phyloP scores from a whole-genome alignment of 2,797 vertebrate species.

The Cheirogaleus major region DNA sequence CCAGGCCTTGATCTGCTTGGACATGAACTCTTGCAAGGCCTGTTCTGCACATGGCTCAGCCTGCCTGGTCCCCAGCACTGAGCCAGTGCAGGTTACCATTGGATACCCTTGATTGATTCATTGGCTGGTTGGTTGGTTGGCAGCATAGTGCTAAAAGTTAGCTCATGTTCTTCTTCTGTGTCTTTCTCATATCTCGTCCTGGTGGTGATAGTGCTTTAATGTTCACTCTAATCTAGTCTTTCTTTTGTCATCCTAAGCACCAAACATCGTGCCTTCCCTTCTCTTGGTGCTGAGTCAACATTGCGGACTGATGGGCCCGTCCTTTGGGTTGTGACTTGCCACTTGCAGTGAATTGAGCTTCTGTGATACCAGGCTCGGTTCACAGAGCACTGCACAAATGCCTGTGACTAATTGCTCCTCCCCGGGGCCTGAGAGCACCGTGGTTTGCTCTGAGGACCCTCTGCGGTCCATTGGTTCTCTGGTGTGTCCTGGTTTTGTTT shows the following conservation, averaged over 20 bases:
- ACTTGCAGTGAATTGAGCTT: not conserved
- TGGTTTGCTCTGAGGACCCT: not conserved
- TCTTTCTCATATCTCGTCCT: not conserved
- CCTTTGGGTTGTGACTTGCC: not conserved
- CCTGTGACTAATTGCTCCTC: not conserved
- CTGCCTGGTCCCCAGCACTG: not conserved
- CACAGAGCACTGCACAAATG: not conserved
- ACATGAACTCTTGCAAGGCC: not conserved
- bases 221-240: not conserved
- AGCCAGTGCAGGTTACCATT: not conserved
- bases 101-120: not conserved
- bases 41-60: not conserved
- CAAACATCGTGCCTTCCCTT: not conserved
- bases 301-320: not conserved
- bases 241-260: not conserved
- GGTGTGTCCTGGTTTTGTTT: not conserved
- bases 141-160: not conserved
- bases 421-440: fast-evolving
- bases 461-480: not conserved
- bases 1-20: not conserved
- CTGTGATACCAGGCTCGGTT: not conserved
- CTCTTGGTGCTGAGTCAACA: not conserved
- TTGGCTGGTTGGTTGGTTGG: not conserved
- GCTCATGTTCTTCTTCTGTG: not conserved
- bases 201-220: not conserved